Percentiles rank a stretch among this genome's conserved stretches.
These are phyloP conservation scores for Arion vulgaris DNA, from an alignment of 1,140 invertebrate species.

Conservation along the genomic window DNA sequence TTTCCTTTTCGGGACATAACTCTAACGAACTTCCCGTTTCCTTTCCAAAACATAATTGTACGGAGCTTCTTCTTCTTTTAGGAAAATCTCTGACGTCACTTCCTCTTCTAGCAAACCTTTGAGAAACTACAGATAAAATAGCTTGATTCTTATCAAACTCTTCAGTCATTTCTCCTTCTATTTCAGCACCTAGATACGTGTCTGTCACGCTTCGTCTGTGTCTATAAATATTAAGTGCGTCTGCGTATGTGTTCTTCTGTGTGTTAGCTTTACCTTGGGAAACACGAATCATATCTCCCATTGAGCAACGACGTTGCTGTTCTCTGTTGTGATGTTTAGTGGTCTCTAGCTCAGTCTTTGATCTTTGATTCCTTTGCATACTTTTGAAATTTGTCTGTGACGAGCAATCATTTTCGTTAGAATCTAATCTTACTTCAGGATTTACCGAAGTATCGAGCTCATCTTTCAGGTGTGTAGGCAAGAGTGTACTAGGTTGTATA, in stretches of 20 bases:
- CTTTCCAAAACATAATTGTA: conserved; percentile 30
- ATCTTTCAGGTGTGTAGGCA: not conserved
- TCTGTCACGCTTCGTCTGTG: conserved; percentile 42
- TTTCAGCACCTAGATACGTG: conserved; percentile 41
- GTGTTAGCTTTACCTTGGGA: not conserved
- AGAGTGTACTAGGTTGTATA: too few species aligned
- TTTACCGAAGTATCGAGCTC: not conserved
- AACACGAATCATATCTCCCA: conserved; percentile 27
- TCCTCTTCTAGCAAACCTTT: not conserved
- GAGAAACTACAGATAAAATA: conserved; percentile 29
- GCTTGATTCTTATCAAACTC: conserved; percentile 22
- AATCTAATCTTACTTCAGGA: not conserved
- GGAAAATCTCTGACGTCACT: conserved; percentile 26
- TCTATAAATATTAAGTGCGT: conserved; percentile 44
- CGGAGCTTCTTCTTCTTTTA: conserved; percentile 9
- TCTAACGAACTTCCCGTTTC: conserved; percentile 3
- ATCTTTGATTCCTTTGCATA: not conserved
- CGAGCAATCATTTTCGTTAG: not conserved
- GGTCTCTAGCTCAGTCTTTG: not conserved
- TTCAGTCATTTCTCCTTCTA: conserved; percentile 17
- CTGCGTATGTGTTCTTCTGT: not conserved
- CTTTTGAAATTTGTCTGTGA: not conserved
- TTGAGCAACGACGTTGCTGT: conserved; percentile 15
- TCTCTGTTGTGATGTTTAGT: not conserved
- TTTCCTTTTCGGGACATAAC: conserved; percentile 29